Base-by-base conservation (phyloP, 2,113 vertebrate genomes). In the Isichthys henryi region DNA sequence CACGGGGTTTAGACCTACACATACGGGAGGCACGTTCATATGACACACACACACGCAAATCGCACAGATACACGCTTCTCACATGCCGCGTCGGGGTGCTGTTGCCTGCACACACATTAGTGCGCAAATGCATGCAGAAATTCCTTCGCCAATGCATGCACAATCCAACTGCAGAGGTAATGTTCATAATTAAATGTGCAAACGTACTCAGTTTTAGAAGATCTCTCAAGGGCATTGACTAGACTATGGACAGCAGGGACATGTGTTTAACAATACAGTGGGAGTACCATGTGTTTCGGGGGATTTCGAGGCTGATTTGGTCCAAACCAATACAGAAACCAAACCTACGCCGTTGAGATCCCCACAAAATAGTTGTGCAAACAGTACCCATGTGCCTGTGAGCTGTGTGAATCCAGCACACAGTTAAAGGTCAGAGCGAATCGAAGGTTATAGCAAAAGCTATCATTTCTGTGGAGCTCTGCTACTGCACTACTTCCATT, bases 1-100 rank as follows among this genome's bases (percentile, higher is more conserved):
- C 89, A 87, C 17, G 89, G 62, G 86, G 88, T 87, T 90, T 27
- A 66, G 87, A 62, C 21, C 35, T 1, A 83, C 27, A 83, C 8
- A 62, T n/a, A 85, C 10, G 15, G 43, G 7, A 58, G 10, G 45
- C 80, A 45, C n/a, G 74, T 35, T 31, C 53, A 86, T 86, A 89
- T 48, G 84, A 52, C 49, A 87, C 88, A 43, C 58, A 0, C 31
- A 0, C 88, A 56, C 17, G 35, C 31, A 66, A 17, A 49, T 48
- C 10, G 70, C 83, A 70, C 48, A 56, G 10, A 86, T 56, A 50
- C 31, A 19, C 6, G 5, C 89, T 66, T 49, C 66, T 19, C 27
- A 15, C 31, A 39, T 13, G 10, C n/a, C 83, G 8, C 2, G 10
- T 11, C 43, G 23, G 50, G 43, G 48, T 7, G 53, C 53, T 56